These are phyloP conservation scores for Diabrotica virgifera DNA, from an alignment of 1,140 invertebrate species.

Conservation along the genomic window DNA sequence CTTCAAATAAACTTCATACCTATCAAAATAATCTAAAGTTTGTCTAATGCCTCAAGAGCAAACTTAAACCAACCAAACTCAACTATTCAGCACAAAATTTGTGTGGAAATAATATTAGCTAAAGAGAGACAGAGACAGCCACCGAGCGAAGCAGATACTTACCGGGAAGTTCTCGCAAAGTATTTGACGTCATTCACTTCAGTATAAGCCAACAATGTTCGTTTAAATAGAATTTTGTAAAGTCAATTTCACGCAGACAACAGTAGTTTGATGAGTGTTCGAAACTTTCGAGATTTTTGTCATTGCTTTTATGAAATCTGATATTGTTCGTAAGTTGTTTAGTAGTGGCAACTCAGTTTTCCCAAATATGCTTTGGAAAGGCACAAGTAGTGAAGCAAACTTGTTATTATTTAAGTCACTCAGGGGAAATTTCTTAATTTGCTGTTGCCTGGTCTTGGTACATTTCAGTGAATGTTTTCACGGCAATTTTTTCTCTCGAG, in stretches of 20 bases:
- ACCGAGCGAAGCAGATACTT: not conserved
- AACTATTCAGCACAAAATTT: slow-evolving; percentile 3
- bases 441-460: too few relatives aligned
- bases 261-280: not conserved
- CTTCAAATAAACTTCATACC: not conserved
- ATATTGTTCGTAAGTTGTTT: too few relatives aligned
- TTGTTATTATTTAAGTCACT: too few relatives aligned
- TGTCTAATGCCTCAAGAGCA: not conserved
- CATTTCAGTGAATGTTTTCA: too few relatives aligned
- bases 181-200: not conserved
- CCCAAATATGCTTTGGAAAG: too few relatives aligned
- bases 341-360: too few relatives aligned
- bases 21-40: not conserved
- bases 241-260: not conserved
- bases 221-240: slow-evolving; percentile 1
- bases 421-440: too few relatives aligned
- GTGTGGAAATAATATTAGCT: not conserved
- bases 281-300: not conserved
- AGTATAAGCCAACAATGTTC: slow-evolving; percentile 2
- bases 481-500: too few relatives aligned
- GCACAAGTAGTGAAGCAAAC: too few relatives aligned
- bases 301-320: too few relatives aligned
- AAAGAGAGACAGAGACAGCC: not conserved
- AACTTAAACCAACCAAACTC: not conserved
- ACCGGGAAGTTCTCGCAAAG: not conserved